Evolutionary conservation across 2,888 invertebrate species (phyloP).

Genomic region (Ochropacha duplaris): DNA sequence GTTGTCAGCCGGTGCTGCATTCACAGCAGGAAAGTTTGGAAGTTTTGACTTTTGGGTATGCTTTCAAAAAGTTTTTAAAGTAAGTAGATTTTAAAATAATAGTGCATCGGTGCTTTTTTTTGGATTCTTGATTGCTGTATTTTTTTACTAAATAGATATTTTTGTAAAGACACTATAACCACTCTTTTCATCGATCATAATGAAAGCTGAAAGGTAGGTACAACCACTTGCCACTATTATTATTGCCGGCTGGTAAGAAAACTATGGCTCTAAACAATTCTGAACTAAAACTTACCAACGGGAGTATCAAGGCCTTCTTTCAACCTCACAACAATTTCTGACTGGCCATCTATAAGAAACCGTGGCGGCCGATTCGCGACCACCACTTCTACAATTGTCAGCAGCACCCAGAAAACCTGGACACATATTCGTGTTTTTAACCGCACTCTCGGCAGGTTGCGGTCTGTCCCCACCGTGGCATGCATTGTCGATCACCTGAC

Average conservation of each 20-base stretch:
- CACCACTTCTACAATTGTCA: constrained; percentile 41
- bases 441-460: constrained; percentile 60
- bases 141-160: no score
- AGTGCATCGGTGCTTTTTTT: no score
- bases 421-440: constrained; percentile 62
- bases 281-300: constrained; percentile 85
- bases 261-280: no score
- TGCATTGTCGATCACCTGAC: constrained; percentile 68
- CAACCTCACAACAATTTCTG: constrained; percentile 94
- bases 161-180: no score
- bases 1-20: constrained; percentile 38
- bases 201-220: no score
- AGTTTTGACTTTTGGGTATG: background rate
- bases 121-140: no score
- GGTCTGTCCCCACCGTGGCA: constrained; percentile 43
- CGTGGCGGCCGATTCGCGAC: constrained; percentile 91
- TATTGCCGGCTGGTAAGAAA: background rate
- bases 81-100: no score
- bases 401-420: constrained; percentile 41
- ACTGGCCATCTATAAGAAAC: constrained; percentile 93
- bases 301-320: constrained; percentile 94
- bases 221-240: no score
- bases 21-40: background rate
- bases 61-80: background rate
- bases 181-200: no score